These are phyloP conservation scores for Penaeus monodon DNA, from an alignment of 2,888 invertebrate species.

Conservation along the genomic window DNA sequence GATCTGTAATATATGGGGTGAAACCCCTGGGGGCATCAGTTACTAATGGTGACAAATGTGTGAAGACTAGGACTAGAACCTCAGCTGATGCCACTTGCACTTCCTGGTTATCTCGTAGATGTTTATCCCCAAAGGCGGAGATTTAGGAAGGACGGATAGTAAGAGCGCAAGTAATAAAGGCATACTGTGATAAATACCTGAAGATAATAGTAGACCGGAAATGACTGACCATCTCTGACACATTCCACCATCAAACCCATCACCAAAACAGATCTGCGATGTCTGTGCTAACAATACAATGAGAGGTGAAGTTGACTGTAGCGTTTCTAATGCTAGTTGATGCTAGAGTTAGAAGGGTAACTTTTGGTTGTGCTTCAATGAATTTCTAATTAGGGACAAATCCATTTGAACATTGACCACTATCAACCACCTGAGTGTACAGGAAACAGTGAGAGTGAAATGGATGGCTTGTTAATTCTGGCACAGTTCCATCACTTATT, in stretches of 20 bases:
- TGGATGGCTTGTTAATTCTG: slow-evolving; percentile 75
- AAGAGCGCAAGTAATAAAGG: slow-evolving; percentile 84
- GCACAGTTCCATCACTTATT: slow-evolving; percentile 49
- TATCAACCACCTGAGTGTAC: slow-evolving; percentile 84
- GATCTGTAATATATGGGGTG: slow-evolving; percentile 82
- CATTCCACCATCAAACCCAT: slow-evolving; percentile 71
- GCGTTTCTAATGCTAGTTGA: slow-evolving; percentile 78
- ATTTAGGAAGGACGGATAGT: slow-evolving; percentile 78
- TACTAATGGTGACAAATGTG: slow-evolving; percentile 80
- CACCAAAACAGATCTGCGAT: slow-evolving; percentile 83
- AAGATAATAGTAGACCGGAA: slow-evolving; percentile 84
- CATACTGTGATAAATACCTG: slow-evolving; percentile 82
- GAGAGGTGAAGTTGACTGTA: slow-evolving; percentile 70
- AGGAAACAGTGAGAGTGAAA: slow-evolving; percentile 87
- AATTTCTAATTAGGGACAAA: slow-evolving; percentile 82
- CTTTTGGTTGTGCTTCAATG: slow-evolving; percentile 79
- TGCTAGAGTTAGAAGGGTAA: slow-evolving; percentile 81
- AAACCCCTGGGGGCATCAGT: slow-evolving; percentile 83
- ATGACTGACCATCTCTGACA: slow-evolving; percentile 77
- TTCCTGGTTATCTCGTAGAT: slow-evolving; percentile 81
- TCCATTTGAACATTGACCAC: slow-evolving; percentile 80
- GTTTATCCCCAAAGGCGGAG: slow-evolving; percentile 77
- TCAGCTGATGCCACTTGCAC: slow-evolving; percentile 84
- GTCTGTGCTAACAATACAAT: slow-evolving; percentile 79
- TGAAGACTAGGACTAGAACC: slow-evolving; percentile 79